Evolutionary conservation across 2,797 vertebrate species (phyloP).

Genomic region (Falco cherrug): DNA sequence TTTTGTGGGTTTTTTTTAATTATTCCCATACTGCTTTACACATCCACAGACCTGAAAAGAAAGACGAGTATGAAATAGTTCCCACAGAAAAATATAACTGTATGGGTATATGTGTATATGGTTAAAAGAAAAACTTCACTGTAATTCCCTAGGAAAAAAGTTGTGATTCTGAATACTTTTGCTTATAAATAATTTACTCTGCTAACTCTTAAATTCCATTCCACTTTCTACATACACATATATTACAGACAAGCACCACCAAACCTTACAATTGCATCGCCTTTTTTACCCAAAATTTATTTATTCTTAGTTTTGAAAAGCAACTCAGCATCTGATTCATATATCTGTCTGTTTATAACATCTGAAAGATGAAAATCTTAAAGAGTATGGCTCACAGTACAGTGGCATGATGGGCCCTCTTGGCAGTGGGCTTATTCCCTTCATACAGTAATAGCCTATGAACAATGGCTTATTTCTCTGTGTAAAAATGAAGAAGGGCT

Average conservation of each 20-base stretch:
- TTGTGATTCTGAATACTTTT: neutral
- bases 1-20: fast-evolving
- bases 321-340: neutral
- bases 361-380: neutral
- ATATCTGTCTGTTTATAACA: neutral
- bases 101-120: fast-evolving
- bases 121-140: neutral
- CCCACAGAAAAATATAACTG: neutral
- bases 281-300: neutral
- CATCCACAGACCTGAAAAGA: neutral
- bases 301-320: neutral
- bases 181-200: neutral
- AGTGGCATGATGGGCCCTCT: neutral
- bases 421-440: neutral
- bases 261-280: neutral
- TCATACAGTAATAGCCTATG: neutral
- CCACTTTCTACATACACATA: neutral
- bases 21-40: neutral
- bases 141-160: neutral
- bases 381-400: neutral
- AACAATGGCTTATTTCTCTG: neutral
- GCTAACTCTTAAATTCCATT: neutral
- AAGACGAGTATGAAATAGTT: neutral
- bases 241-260: neutral
- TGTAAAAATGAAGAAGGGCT: neutral